Base-by-base conservation (phyloP, 2,113 vertebrate genomes). In the Neolamprologus sp. region DNA sequence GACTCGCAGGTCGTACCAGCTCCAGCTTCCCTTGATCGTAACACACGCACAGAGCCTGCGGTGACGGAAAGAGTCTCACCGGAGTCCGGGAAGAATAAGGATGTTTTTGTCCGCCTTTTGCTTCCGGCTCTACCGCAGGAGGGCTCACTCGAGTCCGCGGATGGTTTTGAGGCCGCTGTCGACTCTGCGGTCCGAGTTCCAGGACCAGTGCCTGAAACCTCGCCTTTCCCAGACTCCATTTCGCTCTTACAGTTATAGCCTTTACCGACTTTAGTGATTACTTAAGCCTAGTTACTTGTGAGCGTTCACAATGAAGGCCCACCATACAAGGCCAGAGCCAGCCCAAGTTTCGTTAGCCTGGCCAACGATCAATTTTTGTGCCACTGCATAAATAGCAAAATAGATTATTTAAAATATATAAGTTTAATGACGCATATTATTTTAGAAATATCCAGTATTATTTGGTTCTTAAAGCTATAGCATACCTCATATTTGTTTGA, bases 401-500 rank as follows among this genome's bases (percentile, higher is more conserved):
- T 84, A 58, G n/a, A 10, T 37, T 26, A 51, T 79, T 26, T 33
- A 28, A 49, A 83, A 84, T 78, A 6, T 5, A 79, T 35, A 45
- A 16, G 4, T 55, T 53, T 5, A 5, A 81, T n/a, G 30, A 55
- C 45, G 1, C 63, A 60, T 80, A 17, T 16, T 13, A 81, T 83
- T 81, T 78, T 30, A 82, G 35, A 85, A 80, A 88, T 35, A 81
- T 42, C 30, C 9, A 26, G 30, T n/a, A 40, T 33, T 49, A 89
- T 84, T 84, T 82, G 19, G 54, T 83, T 95, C 94, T 96, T 96
- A 96, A 96, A 96, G 95, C 90, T 81, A 93, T 91, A 95, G 93
- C 84, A 87, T 92, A 89, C 82, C 90, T 88, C 40, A n/a, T 53
- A 35, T 81, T 85, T 86, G 68, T 60, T 85, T 78, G 71, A 55